Evolutionary conservation across 2,888 invertebrate genomes (phyloP).

Genomic region (Rhagonycha fulva): DNA sequence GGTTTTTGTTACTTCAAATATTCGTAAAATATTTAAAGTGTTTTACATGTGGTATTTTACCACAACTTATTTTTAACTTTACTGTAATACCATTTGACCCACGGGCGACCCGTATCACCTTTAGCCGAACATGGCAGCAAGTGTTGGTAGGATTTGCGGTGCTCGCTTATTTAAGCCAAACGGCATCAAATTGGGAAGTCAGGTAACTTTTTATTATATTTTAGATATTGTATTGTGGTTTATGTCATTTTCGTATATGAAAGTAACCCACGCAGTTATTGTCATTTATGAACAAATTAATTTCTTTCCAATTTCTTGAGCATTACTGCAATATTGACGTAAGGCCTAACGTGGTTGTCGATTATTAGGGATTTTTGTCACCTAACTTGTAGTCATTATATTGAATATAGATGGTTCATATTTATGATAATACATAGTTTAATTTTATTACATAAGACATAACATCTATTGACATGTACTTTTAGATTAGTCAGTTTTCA

Average conservation of each 20-base stretch:
- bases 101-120: slow-evolving; percentile 5
- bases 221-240: neutral
- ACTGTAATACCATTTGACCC: neutral
- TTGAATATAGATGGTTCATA: neutral
- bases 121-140: slow-evolving; percentile 81
- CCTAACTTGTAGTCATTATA: neutral
- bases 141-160: slow-evolving; percentile 85
- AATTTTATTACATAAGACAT: slow-evolving; percentile 9
- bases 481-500: slow-evolving; percentile 77
- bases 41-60: neutral
- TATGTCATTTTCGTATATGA: neutral
- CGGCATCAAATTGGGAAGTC: slow-evolving; percentile 68
- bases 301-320: neutral
- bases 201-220: slow-evolving; percentile 61
- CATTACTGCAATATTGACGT: neutral
- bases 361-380: neutral
- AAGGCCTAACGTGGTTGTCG: neutral
- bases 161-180: slow-evolving; percentile 79
- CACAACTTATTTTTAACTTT: neutral
- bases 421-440: neutral
- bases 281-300: neutral
- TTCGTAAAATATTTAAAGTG: neutral
- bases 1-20: neutral
- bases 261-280: neutral
- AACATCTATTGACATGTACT: slow-evolving; percentile 24